Conservation (phyloP, 2,888 invertebrate genomes). For the Syrista parreyssii region DNA sequence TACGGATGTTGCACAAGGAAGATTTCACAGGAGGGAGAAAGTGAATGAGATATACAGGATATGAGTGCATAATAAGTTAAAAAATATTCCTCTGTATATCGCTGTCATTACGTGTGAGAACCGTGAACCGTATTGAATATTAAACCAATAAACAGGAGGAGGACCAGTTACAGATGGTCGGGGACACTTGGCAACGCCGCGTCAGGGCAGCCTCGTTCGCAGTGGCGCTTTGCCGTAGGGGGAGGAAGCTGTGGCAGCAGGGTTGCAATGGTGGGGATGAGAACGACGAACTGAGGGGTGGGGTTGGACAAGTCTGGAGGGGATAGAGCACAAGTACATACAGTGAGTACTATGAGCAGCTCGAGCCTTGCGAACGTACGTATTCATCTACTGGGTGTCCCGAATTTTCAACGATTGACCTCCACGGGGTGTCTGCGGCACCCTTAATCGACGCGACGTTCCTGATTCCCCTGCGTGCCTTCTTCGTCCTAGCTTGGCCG, state of each 20-base stretch:
- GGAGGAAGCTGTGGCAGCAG: slow-evolving; percentile 21
- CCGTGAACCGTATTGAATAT: slow-evolving; percentile 51
- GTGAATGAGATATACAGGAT: background rate
- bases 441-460: background rate
- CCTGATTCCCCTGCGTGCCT: background rate
- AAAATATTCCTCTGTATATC: background rate
- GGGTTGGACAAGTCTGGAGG: slow-evolving; percentile 8
- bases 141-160: slow-evolving; percentile 52
- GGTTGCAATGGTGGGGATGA: slow-evolving; percentile 16
- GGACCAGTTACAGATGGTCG: slow-evolving; percentile 50
- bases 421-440: background rate
- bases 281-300: background rate
- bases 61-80: background rate
- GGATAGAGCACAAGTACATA: slow-evolving; percentile 27
- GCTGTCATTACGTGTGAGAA: slow-evolving; percentile 11
- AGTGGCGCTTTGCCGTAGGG: slow-evolving; percentile 37
- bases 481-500: background rate
- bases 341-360: slow-evolving; percentile 20
- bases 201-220: slow-evolving; percentile 39
- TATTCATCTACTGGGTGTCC: slow-evolving; percentile 28
- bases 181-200: slow-evolving; percentile 51
- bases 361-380: slow-evolving; percentile 20
- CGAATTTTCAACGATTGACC: slow-evolving; percentile 10
- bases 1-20: background rate
- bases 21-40: background rate